Percentiles rank a stretch among this genome's conserved stretches.
phyloP scores from a whole-genome alignment of 2,888 invertebrate species.

The Dastarcus helophoroides region DNA sequence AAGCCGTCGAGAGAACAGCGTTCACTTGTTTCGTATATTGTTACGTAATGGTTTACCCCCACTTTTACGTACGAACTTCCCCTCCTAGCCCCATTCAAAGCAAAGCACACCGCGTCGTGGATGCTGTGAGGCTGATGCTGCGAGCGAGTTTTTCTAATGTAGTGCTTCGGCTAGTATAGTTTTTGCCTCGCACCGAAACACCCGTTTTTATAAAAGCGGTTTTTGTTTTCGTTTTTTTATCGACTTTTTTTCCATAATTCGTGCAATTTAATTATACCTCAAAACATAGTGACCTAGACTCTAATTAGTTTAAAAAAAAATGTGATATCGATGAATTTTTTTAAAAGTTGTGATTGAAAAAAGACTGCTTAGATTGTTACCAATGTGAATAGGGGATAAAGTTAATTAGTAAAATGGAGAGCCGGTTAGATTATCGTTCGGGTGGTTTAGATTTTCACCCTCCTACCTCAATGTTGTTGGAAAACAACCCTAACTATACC shows the following conservation, averaged over 20 bases:
- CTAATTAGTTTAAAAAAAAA: no score
- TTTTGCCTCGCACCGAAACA: conserved; percentile 34
- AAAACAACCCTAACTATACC: conserved; percentile 32
- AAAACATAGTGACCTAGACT: no score
- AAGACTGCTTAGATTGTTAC: no score
- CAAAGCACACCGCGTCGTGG: conserved; percentile 23
- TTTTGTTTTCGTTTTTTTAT: conserved; percentile 12
- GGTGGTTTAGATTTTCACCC: conserved; percentile 38
- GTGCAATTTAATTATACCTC: no score
- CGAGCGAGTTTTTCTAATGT: conserved; percentile 35
- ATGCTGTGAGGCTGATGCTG: conserved; percentile 30
- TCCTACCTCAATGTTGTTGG: conserved; percentile 29
- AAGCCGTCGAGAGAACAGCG: conserved; percentile 5
- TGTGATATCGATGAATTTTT: no score
- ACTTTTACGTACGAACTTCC: conserved; percentile 15
- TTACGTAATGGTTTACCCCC: conserved; percentile 32
- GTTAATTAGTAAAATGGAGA: conserved; percentile 30
- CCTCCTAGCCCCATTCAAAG: conserved; percentile 12
- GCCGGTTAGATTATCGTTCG: conserved; percentile 34
- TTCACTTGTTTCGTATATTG: conserved; percentile 9
- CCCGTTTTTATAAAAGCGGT: conserved; percentile 16
- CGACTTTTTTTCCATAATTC: conserved; percentile 5
- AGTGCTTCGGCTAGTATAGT: conserved; percentile 33
- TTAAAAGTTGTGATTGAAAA: no score
- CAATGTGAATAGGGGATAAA: no score